These are phyloP conservation scores for Euphydryas editha DNA, from an alignment of 2,888 invertebrate species.

Conservation along the genomic window DNA sequence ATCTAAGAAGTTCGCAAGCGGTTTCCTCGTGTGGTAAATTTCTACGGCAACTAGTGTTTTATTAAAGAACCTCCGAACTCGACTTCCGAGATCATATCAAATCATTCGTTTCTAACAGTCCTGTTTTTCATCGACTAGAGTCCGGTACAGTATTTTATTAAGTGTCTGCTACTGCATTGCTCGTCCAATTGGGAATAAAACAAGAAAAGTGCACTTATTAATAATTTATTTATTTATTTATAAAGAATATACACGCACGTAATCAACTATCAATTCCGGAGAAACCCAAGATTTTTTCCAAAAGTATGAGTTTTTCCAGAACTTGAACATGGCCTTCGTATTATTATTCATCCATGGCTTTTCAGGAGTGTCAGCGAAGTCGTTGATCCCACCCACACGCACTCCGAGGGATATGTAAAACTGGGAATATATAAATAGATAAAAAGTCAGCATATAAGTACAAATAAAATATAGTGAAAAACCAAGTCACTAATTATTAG, in stretches of 20 bases:
- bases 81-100: too few relatives aligned
- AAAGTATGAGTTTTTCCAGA: constrained; percentile 84
- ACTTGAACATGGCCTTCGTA: constrained; percentile 85
- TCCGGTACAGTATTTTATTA: too few relatives aligned
- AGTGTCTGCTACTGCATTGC: too few relatives aligned
- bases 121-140: too few relatives aligned
- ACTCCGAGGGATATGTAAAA: constrained; percentile 86
- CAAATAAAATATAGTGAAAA: background rate
- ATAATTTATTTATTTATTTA: background rate
- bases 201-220: background rate
- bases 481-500: too few relatives aligned
- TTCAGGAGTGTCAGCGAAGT: constrained; percentile 85
- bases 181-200: background rate
- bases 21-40: too few relatives aligned
- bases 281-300: constrained; percentile 87
- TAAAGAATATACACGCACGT: constrained; percentile 55
- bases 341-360: constrained; percentile 91
- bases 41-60: too few relatives aligned
- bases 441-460: background rate
- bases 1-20: too few relatives aligned
- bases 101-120: too few relatives aligned
- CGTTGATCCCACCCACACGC: constrained; percentile 80
- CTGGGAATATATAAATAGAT: constrained; percentile 74
- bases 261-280: constrained; percentile 83
- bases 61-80: too few relatives aligned